Conservation (phyloP, 37 sponge, comb jelly and placozoan genomes). For the Spongilla lacustris region DNA sequence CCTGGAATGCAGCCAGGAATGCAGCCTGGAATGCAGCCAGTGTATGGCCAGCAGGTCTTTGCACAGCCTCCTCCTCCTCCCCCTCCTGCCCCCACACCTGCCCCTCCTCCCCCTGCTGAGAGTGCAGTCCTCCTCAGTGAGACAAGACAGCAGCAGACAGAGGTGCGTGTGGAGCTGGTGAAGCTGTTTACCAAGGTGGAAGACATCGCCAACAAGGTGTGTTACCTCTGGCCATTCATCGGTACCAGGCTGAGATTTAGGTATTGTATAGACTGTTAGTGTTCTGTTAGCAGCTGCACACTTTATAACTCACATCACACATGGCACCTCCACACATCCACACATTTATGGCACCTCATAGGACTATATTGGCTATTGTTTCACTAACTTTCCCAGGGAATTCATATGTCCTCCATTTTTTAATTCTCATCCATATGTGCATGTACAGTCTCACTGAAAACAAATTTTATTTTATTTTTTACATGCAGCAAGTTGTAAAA, state of each 20-base stretch:
- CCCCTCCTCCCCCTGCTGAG: not conserved
- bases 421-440: no score
- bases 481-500: no score
- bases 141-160: conserved; percentile 81
- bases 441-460: no score
- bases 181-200: conserved; percentile 82
- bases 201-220: conserved; percentile 75
- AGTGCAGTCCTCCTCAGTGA: conserved; percentile 74
- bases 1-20: no score
- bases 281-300: no score
- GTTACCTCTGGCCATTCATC: not conserved
- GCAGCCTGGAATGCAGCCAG: conserved; percentile 2
- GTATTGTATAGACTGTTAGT: not conserved
- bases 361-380: no score
- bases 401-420: no score
- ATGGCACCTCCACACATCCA: no score
- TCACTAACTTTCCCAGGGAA: no score
- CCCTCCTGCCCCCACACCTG: conserved; percentile 38
- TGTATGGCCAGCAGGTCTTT: not conserved
- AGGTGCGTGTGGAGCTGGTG: conserved; percentile 75
- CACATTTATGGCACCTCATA: no score
- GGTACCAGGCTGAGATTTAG: not conserved
- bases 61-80: conserved; percentile 50
- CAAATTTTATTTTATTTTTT: no score
- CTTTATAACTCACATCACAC: no score